These are phyloP conservation scores for Calameuta filiformis DNA, from an alignment of 2,888 invertebrate species.

Conservation along the genomic window DNA sequence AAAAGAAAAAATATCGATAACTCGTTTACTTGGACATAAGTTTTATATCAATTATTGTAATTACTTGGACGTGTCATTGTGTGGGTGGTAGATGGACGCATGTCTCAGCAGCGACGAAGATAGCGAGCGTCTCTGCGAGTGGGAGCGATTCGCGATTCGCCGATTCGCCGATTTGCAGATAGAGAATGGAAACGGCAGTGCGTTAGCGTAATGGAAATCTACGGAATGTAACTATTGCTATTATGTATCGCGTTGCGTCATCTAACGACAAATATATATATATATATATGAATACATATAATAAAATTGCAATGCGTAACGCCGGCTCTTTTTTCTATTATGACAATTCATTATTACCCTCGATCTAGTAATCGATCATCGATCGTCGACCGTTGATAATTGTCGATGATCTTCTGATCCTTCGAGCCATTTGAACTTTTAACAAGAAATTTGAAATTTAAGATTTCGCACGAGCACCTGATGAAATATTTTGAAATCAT, in stretches of 20 bases:
- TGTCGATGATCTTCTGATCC: not conserved
- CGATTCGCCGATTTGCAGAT: not conserved
- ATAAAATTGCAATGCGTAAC: constrained; percentile 14
- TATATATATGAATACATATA: not conserved
- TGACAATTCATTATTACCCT: not conserved
- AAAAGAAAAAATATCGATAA: not conserved
- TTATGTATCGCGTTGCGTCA: not conserved
- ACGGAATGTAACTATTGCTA: constrained; percentile 43
- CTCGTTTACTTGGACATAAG: not conserved
- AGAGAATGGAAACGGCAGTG: constrained; percentile 4
- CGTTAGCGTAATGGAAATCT: constrained; percentile 52
- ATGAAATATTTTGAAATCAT: not conserved
- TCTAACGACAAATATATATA: not conserved
- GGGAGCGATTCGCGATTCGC: not conserved
- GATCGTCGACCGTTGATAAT: not conserved
- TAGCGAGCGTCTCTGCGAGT: not conserved
- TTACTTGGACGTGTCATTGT: not conserved
- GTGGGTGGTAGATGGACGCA: not conserved
- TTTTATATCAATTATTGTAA: not conserved
- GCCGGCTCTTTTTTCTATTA: constrained; percentile 16
- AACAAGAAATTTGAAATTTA: not conserved
- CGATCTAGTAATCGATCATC: not conserved
- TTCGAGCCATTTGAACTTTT: not conserved
- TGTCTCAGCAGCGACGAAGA: not conserved
- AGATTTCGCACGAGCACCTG: not conserved